phyloP scores from a whole-genome alignment of 2,113 vertebrate species.

The Lophotis ruficrista region DNA sequence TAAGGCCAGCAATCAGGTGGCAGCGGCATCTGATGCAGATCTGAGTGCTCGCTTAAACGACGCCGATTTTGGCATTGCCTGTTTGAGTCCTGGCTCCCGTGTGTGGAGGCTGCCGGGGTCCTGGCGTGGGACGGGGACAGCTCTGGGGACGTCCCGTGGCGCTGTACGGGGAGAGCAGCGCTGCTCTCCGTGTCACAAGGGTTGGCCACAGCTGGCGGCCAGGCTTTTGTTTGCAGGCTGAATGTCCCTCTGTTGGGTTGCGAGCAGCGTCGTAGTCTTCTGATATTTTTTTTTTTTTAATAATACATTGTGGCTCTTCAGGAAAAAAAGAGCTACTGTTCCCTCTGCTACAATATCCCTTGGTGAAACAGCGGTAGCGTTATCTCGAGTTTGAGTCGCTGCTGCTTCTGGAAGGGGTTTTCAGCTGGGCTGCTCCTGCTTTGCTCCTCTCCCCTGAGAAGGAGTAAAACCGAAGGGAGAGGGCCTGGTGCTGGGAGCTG shows the following conservation, averaged over 20 bases:
- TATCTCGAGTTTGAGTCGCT: neutral
- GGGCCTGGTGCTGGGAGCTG: neutral
- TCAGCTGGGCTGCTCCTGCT: neutral
- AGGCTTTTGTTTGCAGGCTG: neutral
- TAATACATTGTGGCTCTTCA: neutral
- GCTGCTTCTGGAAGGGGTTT: neutral
- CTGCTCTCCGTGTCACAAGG: fast-evolving
- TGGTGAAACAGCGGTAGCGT: neutral
- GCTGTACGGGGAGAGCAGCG: neutral
- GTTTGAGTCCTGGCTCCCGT: neutral
- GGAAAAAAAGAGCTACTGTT: neutral
- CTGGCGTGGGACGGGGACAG: neutral
- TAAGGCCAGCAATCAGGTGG: neutral
- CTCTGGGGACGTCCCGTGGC: neutral
- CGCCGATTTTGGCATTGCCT: neutral
- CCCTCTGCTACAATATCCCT: neutral
- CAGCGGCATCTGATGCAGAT: fast-evolving
- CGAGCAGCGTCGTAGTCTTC: neutral
- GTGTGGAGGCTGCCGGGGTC: neutral
- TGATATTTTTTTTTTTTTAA: neutral
- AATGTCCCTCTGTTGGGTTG: neutral
- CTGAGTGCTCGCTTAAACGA: neutral
- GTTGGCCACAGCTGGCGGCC: neutral
- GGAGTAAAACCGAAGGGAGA: neutral
- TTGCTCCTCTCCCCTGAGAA: neutral